phyloP scores from a whole-genome alignment of 2,113 vertebrate genomes.

The Cinclus mexicanus region DNA sequence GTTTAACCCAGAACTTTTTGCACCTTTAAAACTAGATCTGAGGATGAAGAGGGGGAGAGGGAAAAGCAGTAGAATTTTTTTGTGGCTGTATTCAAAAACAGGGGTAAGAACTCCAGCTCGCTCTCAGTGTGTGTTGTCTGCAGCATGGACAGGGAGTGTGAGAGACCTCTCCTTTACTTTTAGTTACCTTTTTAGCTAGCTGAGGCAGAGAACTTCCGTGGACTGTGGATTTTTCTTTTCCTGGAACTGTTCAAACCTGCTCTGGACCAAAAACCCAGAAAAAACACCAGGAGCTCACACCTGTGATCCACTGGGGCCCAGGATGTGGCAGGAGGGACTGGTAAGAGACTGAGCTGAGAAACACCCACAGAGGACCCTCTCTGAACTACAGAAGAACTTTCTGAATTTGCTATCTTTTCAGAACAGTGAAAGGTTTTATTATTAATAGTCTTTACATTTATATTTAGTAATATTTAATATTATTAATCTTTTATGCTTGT shows the following conservation, averaged over 20 bases:
- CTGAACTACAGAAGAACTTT: background rate
- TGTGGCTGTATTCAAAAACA: background rate
- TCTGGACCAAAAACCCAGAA: background rate
- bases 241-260: background rate
- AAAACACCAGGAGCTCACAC: background rate
- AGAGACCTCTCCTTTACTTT: background rate
- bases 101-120: background rate
- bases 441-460: too few species aligned
- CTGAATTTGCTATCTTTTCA: background rate
- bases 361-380: background rate
- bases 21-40: background rate
- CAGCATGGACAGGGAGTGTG: fast-evolving
- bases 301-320: background rate
- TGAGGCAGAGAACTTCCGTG: background rate
- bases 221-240: background rate
- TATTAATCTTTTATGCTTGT: background rate
- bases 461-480: background rate
- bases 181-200: background rate
- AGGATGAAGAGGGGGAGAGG: background rate
- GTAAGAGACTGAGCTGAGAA: background rate
- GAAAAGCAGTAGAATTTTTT: background rate
- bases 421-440: background rate
- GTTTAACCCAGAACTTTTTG: background rate
- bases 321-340: background rate
- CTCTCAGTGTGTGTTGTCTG: background rate